These are phyloP conservation scores for Stegostoma tigrinum DNA, from an alignment of 2,113 vertebrate species.

Conservation along the genomic window DNA sequence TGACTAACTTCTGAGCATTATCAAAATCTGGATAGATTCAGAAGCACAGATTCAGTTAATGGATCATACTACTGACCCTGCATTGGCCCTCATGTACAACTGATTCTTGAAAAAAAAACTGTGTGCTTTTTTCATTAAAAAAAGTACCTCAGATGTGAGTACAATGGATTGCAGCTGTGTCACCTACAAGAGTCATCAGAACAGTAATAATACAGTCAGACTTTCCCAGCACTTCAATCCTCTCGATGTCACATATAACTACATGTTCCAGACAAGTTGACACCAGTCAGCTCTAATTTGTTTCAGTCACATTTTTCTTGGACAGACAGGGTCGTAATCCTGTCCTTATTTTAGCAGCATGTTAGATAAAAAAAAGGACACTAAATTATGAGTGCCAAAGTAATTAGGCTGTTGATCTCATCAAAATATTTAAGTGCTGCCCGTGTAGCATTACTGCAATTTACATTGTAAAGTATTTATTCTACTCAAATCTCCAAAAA, in stretches of 20 bases:
- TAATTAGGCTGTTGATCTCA: constrained; percentile 1
- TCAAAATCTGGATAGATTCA: constrained; percentile 6
- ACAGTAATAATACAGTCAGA: not conserved
- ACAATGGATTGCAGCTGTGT: not conserved
- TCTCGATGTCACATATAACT: not conserved
- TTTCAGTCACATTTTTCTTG: not conserved
- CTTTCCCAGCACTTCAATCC: constrained; percentile 1
- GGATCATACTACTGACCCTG: not conserved
- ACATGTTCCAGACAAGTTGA: not conserved
- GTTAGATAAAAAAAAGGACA: constrained; percentile 4
- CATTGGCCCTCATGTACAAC: not conserved
- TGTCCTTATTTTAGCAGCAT: not conserved
- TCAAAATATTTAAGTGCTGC: constrained; percentile 4
- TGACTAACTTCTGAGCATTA: not conserved
- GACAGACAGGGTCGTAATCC: not conserved
- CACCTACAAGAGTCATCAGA: not conserved
- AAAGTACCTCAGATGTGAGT: not conserved
- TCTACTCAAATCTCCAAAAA: not conserved
- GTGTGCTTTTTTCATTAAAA: not conserved
- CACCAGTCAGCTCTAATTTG: not conserved
- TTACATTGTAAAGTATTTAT: not conserved
- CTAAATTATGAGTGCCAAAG: not conserved
- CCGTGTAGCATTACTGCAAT: not conserved
- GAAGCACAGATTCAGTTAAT: not conserved
- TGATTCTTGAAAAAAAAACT: not conserved